A percentile compares a stretch with the other conserved stretches of the same genome.
Evolutionary conservation across 2,797 vertebrate genomes (phyloP).

Genomic region (Salarias fasciatus): DNA sequence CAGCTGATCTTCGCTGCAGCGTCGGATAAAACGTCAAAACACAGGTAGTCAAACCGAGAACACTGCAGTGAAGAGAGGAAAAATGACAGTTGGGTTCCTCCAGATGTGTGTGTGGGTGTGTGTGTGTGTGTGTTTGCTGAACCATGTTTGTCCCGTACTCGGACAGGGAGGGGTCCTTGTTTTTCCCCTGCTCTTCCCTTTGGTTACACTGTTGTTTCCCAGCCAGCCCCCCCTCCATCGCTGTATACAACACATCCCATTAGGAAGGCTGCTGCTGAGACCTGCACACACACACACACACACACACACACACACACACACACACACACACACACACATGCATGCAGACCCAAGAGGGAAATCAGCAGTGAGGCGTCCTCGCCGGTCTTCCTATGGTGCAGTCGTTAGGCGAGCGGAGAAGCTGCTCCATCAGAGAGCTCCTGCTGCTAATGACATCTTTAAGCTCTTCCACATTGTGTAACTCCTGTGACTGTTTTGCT

Average conservation of each 20-base stretch:
- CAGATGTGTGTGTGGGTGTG: constrained; percentile 47
- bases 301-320: constrained; percentile 30
- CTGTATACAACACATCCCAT: constrained; percentile 73
- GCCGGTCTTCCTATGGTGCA: constrained; percentile 76
- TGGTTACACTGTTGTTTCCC: constrained; percentile 79
- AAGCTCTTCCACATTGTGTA: constrained; percentile 30
- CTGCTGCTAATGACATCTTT: constrained; percentile 69
- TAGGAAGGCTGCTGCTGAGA: constrained; percentile 62
- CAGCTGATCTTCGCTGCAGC: background rate
- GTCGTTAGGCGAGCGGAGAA: constrained; percentile 81
- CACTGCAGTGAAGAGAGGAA: constrained; percentile 38
- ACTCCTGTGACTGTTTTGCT: constrained; percentile 34
- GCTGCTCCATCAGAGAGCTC: constrained; percentile 66
- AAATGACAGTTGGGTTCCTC: constrained; percentile 33
- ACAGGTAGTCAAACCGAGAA: constrained; percentile 1
- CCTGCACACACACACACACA: constrained; percentile 21
- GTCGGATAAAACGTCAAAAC: constrained; percentile 58
- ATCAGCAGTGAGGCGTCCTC: constrained; percentile 79
- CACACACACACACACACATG: constrained; percentile 34
- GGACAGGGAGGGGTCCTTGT: constrained; percentile 79
- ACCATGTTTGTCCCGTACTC: constrained; percentile 69
- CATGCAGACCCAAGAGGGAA: constrained; percentile 65
- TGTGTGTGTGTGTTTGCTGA: constrained; percentile 38
- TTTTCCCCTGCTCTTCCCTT: constrained; percentile 78
- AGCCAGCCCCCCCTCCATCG: constrained; percentile 28